Evolutionary conservation across 2,888 invertebrate species (phyloP).

Genomic region (Leptopilina myrica): DNA sequence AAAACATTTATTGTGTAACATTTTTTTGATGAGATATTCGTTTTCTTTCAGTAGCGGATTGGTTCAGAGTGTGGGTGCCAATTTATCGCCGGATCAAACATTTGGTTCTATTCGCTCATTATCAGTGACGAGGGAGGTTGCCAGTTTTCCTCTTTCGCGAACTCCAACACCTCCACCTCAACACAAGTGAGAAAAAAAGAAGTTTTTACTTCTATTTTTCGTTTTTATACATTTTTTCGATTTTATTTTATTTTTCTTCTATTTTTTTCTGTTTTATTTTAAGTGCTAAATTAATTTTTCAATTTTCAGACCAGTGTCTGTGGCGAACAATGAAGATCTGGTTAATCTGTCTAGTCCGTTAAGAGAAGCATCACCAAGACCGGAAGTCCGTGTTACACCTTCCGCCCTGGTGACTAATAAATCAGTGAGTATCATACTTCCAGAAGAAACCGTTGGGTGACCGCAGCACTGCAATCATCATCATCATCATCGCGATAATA

Average conservation of each 20-base stretch:
- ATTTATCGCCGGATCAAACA: conserved; percentile 85
- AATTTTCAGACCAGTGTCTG: conserved; percentile 53
- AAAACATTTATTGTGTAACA: background rate
- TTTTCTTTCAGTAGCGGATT: conserved; percentile 80
- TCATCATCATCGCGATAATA: conserved; percentile 69
- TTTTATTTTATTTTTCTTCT: too few relatives aligned
- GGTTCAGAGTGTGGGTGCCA: conserved; percentile 83
- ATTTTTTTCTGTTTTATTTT: too few relatives aligned
- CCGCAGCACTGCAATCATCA: conserved; percentile 68
- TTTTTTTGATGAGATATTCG: conserved; percentile 41
- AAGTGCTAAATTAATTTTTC: background rate
- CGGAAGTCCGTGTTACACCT: conserved; percentile 70
- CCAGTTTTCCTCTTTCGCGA: conserved; percentile 86
- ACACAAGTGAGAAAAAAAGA: conserved; percentile 67
- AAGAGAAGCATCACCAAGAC: conserved; percentile 65
- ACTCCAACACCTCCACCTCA: conserved; percentile 85
- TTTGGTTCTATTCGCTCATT: conserved; percentile 87
- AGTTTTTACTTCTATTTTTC: background rate
- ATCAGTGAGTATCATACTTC: conserved; percentile 73
- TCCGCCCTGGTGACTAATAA: conserved; percentile 61
- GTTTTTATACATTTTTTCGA: too few relatives aligned
- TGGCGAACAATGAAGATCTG: conserved; percentile 11
- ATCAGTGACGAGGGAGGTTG: conserved; percentile 85
- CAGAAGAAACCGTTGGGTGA: conserved; percentile 71
- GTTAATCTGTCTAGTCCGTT: conserved; percentile 22